Evolutionary conservation across 2,888 invertebrate species (phyloP), one percentile per base, ranked within the genome.

Genomic region (Campoplex capitator): DNA sequence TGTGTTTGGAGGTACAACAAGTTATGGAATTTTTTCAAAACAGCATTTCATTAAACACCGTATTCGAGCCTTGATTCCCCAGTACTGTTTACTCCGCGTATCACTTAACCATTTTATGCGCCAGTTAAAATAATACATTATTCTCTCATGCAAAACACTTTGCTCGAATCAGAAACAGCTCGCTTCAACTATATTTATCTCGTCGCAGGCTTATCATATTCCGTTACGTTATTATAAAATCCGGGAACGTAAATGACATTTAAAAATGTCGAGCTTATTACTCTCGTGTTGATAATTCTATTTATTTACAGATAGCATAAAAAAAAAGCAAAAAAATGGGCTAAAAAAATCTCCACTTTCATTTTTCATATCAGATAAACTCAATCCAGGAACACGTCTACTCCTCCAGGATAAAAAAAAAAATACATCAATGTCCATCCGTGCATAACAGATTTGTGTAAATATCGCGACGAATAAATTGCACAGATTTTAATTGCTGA

Each of bases 291-390:
- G 28, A 28, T 32, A 45, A 38, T 45, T 70, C 23, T 13, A n/a
- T 45, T 42, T n/a, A 6, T n/a, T 70, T 7, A 45, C 45, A 4
- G 23, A 23, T 23, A 23, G 23, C 23, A 23, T 23, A 3, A 68
- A 68, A 68, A 38, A 35, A 35, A 38, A 11, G n/a, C 35, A 54
- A n/a, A 18, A 7, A n/a, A 13, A n/a, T 42, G 18, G 16, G 56
- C 23, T 23, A 23, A n/a, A 56, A 45, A 78, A 58, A 73, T n/a
- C 2, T 73, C 9, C 28, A 35, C 9, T 1, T 11, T 38, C 35
- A 56, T 70, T 70, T 70, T 70, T 79, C n/a, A 38, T 18, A 13
- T 32, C n/a, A 23, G 74, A 65, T 45, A 58, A 56, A 16, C 18
- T 3, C 9, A 42, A 9, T 42, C 16, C 9, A n/a, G 42, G n/a